These are phyloP conservation scores for Calypte anna DNA, from an alignment of 2,113 vertebrate species.

Conservation along the genomic window DNA sequence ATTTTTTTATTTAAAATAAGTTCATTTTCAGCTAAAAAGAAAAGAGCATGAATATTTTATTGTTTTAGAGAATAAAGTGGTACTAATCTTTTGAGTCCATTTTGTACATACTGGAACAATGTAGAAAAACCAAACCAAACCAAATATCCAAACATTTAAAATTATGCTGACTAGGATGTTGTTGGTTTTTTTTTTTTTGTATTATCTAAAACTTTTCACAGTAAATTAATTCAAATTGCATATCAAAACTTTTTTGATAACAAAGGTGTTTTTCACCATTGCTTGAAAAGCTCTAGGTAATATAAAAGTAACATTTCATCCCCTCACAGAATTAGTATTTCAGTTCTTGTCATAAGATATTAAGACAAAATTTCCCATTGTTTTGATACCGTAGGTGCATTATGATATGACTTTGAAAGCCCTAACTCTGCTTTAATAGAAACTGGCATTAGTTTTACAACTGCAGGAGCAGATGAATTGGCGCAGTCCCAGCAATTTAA, in stretches of 20 bases:
- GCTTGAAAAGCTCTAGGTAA: accelerated
- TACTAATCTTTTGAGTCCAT: neutral
- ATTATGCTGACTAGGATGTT: neutral
- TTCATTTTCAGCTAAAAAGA: neutral
- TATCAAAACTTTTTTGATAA: neutral
- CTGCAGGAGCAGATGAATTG: neutral
- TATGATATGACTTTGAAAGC: neutral
- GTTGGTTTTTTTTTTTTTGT: neutral
- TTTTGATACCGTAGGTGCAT: neutral
- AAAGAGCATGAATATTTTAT: neutral
- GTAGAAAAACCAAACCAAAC: neutral
- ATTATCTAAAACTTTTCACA: neutral
- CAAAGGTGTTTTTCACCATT: neutral
- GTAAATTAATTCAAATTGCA: neutral
- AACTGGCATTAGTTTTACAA: neutral
- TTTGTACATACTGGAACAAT: neutral
- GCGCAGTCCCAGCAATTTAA: neutral
- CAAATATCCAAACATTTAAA: neutral
- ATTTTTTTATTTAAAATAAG: neutral
- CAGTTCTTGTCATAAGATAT: neutral
- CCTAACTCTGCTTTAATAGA: neutral
- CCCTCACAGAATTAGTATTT: neutral
- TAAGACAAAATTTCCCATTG: neutral
- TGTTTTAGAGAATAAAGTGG: neutral
- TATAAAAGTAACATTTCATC: neutral